Percentiles rank a stretch among this genome's conserved stretches.
phyloP scores from a whole-genome alignment of 2,113 vertebrate genomes.

The Furnarius figulus region DNA sequence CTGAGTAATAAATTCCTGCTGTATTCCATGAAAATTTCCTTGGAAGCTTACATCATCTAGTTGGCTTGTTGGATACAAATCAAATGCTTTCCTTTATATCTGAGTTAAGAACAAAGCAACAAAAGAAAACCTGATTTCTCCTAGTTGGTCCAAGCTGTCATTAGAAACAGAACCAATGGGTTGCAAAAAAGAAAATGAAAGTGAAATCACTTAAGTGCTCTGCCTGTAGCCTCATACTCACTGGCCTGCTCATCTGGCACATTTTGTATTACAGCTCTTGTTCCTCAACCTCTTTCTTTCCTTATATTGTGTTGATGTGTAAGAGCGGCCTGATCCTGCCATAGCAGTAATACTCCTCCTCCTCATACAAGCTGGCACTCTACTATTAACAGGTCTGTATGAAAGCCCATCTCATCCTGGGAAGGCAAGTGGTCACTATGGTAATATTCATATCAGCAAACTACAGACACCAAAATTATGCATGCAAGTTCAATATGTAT shows the following conservation, averaged over 20 bases:
- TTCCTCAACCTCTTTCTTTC: background rate
- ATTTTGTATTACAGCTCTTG: background rate
- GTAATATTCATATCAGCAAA: background rate
- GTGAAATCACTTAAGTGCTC: background rate
- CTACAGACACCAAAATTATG: background rate
- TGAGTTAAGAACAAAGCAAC: background rate
- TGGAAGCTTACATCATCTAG: background rate
- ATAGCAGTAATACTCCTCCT: background rate
- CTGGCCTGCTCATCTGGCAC: background rate
- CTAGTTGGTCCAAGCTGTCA: background rate
- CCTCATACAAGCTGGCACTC: background rate
- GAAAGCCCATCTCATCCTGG: background rate
- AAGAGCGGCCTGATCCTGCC: background rate
- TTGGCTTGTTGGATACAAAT: background rate
- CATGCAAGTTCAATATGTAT: background rate
- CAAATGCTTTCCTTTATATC: background rate
- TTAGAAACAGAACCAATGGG: background rate
- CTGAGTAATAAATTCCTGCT: slow-evolving; percentile 34
- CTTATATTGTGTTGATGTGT: too few relatives aligned
- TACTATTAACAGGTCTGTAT: background rate
- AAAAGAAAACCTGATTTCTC: background rate
- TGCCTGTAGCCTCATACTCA: background rate
- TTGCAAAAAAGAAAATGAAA: background rate
- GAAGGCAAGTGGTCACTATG: background rate
- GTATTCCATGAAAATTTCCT: background rate